Conservation (phyloP, 2,888 invertebrate genomes). For the Epinotia nisella region DNA sequence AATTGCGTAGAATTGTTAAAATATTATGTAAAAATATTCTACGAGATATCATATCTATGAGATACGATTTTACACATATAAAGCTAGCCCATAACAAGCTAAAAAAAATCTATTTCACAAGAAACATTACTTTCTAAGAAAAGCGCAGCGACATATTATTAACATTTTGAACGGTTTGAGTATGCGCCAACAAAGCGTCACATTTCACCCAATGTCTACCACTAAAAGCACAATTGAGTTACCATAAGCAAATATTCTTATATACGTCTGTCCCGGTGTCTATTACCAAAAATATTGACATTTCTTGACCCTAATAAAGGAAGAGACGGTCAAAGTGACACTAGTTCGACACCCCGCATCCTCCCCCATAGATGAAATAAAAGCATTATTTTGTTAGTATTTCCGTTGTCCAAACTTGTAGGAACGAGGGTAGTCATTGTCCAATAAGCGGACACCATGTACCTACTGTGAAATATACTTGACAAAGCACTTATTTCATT, state of each 20-base stretch:
- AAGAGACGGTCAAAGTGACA: slow-evolving; percentile 74
- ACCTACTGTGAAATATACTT: slow-evolving; percentile 28
- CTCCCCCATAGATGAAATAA: slow-evolving; percentile 74
- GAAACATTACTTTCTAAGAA: background rate
- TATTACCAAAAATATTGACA: slow-evolving; percentile 68
- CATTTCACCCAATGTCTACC: slow-evolving; percentile 7
- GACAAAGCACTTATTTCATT: slow-evolving; percentile 40
- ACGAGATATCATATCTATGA: too few species aligned
- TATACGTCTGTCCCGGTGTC: slow-evolving; percentile 55
- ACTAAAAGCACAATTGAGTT: slow-evolving; percentile 38
- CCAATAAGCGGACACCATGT: slow-evolving; percentile 27
- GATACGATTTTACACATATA: too few species aligned
- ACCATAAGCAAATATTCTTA: slow-evolving; percentile 56
- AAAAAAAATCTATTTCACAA: background rate
- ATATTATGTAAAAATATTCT: too few species aligned
- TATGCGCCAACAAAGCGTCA: background rate
- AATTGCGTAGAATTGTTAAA: too few species aligned
- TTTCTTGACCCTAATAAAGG: slow-evolving; percentile 70
- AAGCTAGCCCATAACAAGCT: too few species aligned
- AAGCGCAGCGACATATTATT: background rate
- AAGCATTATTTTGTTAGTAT: slow-evolving; percentile 64
- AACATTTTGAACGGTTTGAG: background rate
- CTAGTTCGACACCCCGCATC: slow-evolving; percentile 61
- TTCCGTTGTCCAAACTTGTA: slow-evolving; percentile 50
- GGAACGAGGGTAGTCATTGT: slow-evolving; percentile 36